Evolutionary conservation across 2,113 vertebrate species (phyloP).

Genomic region (Azemiops feae): DNA sequence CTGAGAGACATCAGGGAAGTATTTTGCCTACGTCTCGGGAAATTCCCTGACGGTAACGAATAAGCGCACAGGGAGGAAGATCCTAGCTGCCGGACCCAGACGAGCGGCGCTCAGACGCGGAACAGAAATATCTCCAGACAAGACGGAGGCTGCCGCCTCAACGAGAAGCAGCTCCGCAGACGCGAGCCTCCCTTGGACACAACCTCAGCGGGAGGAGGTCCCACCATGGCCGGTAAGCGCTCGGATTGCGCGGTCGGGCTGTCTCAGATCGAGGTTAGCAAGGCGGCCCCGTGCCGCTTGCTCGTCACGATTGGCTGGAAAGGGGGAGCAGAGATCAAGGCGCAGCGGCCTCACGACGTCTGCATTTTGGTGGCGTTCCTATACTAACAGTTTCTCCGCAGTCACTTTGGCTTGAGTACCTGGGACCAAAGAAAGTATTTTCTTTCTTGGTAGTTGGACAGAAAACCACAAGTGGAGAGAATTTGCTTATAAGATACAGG

Average conservation of each 20-base stretch:
- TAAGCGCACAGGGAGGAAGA: background rate
- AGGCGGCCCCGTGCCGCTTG: background rate
- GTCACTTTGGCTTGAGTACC: background rate
- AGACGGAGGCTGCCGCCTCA: background rate
- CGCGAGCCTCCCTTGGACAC: background rate
- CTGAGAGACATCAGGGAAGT: background rate
- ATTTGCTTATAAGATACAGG: background rate
- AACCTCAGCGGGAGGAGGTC: background rate
- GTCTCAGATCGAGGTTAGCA: background rate
- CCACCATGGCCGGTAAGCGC: slow-evolving; percentile 14
- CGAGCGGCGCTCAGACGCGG: background rate
- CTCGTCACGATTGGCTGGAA: no score
- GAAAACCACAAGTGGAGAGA: background rate
- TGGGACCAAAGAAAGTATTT: background rate
- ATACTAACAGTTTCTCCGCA: no score
- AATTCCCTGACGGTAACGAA: background rate
- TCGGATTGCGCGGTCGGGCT: background rate
- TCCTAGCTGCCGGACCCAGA: background rate
- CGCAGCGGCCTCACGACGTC: background rate
- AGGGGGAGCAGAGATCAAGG: background rate
- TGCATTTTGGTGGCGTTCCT: background rate
- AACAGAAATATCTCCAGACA: background rate
- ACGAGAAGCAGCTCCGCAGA: background rate
- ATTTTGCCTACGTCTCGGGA: background rate
- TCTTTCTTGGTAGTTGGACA: background rate